A percentile compares a stretch with the other conserved stretches of the same genome.
Conservation (phyloP, 2,888 invertebrate species). For the Isotomurus palustris region DNA sequence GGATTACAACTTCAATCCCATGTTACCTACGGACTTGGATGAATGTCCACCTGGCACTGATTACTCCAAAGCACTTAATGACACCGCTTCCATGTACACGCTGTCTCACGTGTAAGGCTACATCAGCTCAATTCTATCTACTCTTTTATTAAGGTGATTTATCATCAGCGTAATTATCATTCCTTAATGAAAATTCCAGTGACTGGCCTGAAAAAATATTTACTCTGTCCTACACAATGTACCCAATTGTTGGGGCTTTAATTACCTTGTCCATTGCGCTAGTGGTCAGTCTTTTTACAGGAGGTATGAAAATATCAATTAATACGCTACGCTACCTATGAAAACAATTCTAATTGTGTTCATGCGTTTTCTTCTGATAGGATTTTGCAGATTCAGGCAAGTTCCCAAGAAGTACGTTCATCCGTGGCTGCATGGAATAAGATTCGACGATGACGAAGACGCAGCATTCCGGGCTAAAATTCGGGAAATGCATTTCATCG, state of each 20-base stretch:
- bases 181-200: no score
- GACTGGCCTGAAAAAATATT: conserved; percentile 38
- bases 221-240: conserved; percentile 36
- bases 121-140: no score
- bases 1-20: conserved; percentile 15
- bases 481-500: no score
- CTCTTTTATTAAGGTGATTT: no score
- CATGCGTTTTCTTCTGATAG: not conserved
- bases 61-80: conserved; percentile 12
- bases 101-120: conserved; percentile 1
- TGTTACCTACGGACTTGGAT: conserved; percentile 19
- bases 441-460: not conserved
- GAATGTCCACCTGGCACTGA: conserved; percentile 25
- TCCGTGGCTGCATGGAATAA: not conserved
- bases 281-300: conserved; percentile 20
- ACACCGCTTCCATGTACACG: conserved; percentile 1
- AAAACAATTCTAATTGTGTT: no score
- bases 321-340: no score
- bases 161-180: no score
- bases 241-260: conserved; percentile 35
- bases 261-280: conserved; percentile 26
- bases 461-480: no score
- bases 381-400: conserved; percentile 1
- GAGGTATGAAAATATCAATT: no score
- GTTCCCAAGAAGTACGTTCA: not conserved